A percentile compares a stretch with the other conserved stretches of the same genome.
Conservation (phyloP, 2,113 vertebrate species). For the Phaethornis superciliosus region DNA sequence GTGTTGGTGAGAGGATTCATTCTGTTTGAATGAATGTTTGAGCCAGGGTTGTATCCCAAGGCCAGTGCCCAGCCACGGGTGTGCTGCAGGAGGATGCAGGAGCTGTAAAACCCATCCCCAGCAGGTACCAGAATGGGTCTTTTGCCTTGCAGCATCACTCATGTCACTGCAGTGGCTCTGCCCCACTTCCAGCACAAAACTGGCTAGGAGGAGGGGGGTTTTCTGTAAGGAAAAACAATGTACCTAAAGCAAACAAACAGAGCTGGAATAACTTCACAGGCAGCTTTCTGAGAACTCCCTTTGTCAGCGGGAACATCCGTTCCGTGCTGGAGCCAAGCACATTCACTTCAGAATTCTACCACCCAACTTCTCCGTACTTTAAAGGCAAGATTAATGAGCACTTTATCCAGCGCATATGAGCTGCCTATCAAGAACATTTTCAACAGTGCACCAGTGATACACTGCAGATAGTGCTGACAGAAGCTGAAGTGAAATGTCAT, state of each 20-base stretch:
- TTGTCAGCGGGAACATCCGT: neutral
- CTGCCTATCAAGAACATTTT: constrained; percentile 68
- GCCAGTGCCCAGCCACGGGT: neutral
- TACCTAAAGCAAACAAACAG: neutral
- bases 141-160: too few relatives aligned
- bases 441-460: neutral
- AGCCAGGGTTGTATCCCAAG: neutral
- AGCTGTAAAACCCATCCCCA: neutral
- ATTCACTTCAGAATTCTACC: neutral
- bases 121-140: fast-evolving
- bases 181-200: neutral
- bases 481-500: constrained; percentile 76
- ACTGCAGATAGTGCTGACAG: constrained; percentile 69
- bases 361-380: constrained; percentile 20
- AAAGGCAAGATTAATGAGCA: constrained; percentile 65
- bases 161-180: fast-evolving
- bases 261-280: neutral
- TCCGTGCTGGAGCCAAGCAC: fast-evolving
- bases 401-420: constrained; percentile 43
- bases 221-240: fast-evolving
- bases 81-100: neutral
- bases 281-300: neutral
- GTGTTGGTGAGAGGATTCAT: neutral
- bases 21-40: neutral
- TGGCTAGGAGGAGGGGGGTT: fast-evolving